phyloP scores from a whole-genome alignment of 2,888 invertebrate genomes.

The Baronia brevicornis region DNA sequence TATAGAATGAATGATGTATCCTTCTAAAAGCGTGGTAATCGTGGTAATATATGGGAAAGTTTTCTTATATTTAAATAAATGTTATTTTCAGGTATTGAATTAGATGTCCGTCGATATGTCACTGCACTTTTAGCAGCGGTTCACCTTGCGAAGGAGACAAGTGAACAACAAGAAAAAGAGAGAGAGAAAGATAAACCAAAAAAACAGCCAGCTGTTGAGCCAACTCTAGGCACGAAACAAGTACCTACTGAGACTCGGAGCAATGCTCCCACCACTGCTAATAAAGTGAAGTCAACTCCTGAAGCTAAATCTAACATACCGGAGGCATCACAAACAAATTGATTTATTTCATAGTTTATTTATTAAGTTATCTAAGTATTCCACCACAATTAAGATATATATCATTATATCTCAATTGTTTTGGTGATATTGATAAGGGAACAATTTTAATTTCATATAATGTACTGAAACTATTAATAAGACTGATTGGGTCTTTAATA shows the following conservation, averaged over 20 bases:
- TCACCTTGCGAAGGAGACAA: slow-evolving; percentile 59
- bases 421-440: slow-evolving; percentile 42
- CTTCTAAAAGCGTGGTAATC: too few relatives aligned
- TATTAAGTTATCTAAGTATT: slow-evolving; percentile 14
- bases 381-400: slow-evolving; percentile 47
- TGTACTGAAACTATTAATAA: slow-evolving; percentile 17
- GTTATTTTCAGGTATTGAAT: slow-evolving; percentile 45
- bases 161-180: slow-evolving; percentile 43
- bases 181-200: slow-evolving; percentile 23
- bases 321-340: slow-evolving; percentile 25
- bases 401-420: slow-evolving; percentile 44
- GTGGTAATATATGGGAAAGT: too few relatives aligned
- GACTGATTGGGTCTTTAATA: slow-evolving; percentile 22
- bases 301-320: slow-evolving; percentile 47
- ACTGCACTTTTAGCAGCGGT: slow-evolving; percentile 59
- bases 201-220: slow-evolving; percentile 27
- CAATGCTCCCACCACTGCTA: slow-evolving; percentile 42
- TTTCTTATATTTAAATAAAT: too few relatives aligned
- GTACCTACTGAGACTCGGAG: slow-evolving; percentile 37
- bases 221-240: slow-evolving; percentile 18
- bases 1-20: too few relatives aligned
- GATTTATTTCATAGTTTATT: slow-evolving; percentile 14
- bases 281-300: slow-evolving; percentile 51
- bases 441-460: slow-evolving; percentile 30
- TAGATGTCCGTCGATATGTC: slow-evolving; percentile 60